Percentiles rank a stretch among this genome's conserved stretches.
Conservation (phyloP, 2,888 invertebrate species). For the Sinelater perroti region DNA sequence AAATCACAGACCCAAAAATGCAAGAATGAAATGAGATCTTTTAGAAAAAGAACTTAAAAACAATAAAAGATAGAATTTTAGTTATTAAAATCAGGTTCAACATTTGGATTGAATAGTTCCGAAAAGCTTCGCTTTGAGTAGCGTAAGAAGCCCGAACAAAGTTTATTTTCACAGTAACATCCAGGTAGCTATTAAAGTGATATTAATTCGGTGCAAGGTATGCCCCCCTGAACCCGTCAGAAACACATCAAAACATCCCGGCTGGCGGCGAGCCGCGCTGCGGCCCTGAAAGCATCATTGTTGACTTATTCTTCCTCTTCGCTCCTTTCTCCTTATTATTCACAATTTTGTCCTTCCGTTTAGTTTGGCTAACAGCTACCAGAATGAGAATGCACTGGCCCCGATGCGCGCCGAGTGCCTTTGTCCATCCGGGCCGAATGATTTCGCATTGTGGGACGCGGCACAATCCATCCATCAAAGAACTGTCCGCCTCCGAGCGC, state of each 20-base stretch:
- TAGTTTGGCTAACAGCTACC: constrained; percentile 48
- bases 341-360: constrained; percentile 59
- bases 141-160: too few relatives aligned
- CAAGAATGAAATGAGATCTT: too few relatives aligned
- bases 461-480: constrained; percentile 53
- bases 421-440: constrained; percentile 13
- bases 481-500: constrained; percentile 51
- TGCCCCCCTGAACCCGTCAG: constrained; percentile 40
- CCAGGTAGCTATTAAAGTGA: constrained; percentile 6
- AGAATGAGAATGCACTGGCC: constrained; percentile 39
- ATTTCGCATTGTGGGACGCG: constrained; percentile 38
- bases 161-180: too few relatives aligned
- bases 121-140: too few relatives aligned
- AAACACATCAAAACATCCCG: constrained; percentile 47
- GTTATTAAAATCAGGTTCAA: too few relatives aligned
- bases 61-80: too few relatives aligned
- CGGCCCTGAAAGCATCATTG: constrained; percentile 39
- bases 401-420: background rate
- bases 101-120: too few relatives aligned
- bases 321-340: constrained; percentile 47
- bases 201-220: constrained; percentile 22
- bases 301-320: constrained; percentile 51
- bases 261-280: constrained; percentile 39
- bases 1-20: too few relatives aligned
- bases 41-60: too few relatives aligned